These are phyloP conservation scores for Acanthurus leucopareius DNA, from an alignment of 2,797 vertebrate genomes.

Conservation along the genomic window DNA sequence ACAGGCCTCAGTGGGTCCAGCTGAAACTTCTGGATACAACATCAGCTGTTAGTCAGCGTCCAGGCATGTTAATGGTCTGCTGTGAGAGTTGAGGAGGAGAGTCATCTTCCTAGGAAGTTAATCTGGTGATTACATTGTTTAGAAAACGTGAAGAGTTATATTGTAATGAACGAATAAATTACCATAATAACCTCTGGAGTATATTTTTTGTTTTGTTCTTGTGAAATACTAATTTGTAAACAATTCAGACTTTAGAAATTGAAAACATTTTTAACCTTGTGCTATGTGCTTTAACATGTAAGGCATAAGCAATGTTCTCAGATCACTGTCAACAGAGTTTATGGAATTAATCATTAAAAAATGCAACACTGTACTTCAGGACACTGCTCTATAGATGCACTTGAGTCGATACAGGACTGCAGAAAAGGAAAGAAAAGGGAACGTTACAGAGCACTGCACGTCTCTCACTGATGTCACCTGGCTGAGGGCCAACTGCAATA, in stretches of 20 bases:
- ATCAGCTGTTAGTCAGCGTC: constrained; percentile 75
- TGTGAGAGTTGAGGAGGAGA: constrained; percentile 49
- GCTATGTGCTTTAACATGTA: constrained; percentile 7
- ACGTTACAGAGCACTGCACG: constrained; percentile 55
- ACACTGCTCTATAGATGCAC: constrained; percentile 34
- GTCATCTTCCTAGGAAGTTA: constrained; percentile 37
- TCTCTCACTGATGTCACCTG: constrained; percentile 79
- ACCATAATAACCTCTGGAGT: neutral
- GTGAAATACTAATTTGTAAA: constrained; percentile 4
- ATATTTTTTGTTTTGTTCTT: constrained; percentile 4
- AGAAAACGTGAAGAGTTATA: neutral
- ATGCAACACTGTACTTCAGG: constrained; percentile 1
- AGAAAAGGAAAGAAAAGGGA: constrained; percentile 56
- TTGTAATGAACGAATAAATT: neutral
- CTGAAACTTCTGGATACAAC: constrained; percentile 72
- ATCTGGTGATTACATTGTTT: neutral
- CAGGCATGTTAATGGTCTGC: constrained; percentile 78
- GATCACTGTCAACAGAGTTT: constrained; percentile 6
- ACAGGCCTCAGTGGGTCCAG: constrained; percentile 57
- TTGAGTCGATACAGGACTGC: constrained; percentile 50
- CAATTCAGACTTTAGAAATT: neutral
- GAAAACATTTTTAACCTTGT: neutral
- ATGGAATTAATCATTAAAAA: neutral
- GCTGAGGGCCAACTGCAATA: constrained; percentile 76
- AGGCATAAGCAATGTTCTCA: neutral